Base-by-base conservation (phyloP, 2,113 vertebrate genomes). In the Calidris pygmaea region DNA sequence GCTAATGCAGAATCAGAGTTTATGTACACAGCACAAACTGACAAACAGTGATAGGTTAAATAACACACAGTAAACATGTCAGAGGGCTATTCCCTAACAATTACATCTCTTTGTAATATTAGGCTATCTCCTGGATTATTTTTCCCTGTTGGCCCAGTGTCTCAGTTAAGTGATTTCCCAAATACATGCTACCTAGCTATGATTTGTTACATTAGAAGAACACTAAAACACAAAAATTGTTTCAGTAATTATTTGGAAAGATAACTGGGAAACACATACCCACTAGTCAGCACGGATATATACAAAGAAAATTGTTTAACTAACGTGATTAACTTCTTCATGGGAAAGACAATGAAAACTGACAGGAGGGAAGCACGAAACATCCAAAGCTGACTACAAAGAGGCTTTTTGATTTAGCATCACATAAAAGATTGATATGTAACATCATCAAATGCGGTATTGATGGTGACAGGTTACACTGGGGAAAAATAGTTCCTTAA, bases 291-390 rank as follows among this genome's bases (percentile, higher is more conserved):
- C 11, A 50, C 7, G 52, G 43, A 84, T 65, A 71, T 23, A 87
- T 56, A 63, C 92, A 78, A 15, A 24, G n/a, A 94, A 94, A 81
- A 92, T 29, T 39, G 53, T 94, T 90, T 93, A 86, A 88, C 45
- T 85, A 90, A 93, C 1, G 1, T 10, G 6, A 84, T 88, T 87
- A 90, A 83, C 72, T 93, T 91, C 75, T 67, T 90, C 35, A 67
- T 58, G 34, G 41, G 39, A 92, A 96, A 96, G 59, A 84, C 71
- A 94, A 94, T 94, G 76, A 95, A 94, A 96, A 86, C 73, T 58
- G 90, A 94, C 93, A 94, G 76, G 65, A 92, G 79, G 81, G 82
- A 96, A 95, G 82, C 7, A 86, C 41, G 47, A 91, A 43, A 81
- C 32, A 82, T 73, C 34, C 1, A 4, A 85, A 88, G 37, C 29